Conservation (phyloP, 2,113 vertebrate genomes). For the Nicator chloris region DNA sequence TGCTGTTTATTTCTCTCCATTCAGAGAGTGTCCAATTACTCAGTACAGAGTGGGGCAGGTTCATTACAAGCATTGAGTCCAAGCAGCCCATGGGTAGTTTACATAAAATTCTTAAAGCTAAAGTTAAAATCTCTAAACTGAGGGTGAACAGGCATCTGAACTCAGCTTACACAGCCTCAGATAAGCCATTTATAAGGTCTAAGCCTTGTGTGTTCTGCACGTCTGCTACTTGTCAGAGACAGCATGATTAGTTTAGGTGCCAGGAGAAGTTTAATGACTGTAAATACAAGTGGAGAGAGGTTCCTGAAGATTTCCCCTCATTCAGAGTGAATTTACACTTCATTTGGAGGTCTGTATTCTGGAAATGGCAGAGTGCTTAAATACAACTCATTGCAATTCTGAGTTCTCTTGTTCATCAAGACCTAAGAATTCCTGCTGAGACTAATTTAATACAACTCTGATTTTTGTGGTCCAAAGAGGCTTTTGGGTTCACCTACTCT, state of each 20-base stretch:
- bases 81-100: not conserved
- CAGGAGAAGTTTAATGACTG: constrained; percentile 2
- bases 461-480: not conserved
- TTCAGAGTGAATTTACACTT: not conserved
- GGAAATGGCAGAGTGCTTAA: not conserved
- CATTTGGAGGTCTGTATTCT: not conserved
- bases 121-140: not conserved
- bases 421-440: not conserved
- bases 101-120: not conserved
- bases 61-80: not conserved
- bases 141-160: not conserved
- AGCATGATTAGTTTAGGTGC: not conserved
- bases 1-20: not conserved
- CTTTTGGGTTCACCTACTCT: not conserved
- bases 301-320: not conserved
- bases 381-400: not conserved
- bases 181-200: not conserved
- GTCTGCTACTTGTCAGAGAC: not conserved
- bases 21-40: not conserved
- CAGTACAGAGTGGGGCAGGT: not conserved
- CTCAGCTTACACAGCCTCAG: not conserved
- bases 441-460: not conserved
- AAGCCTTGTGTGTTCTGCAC: not conserved
- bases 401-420: not conserved
- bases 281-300: not conserved